Base-by-base conservation (phyloP, 2,888 invertebrate species). In the Sympetrum striolatum region DNA sequence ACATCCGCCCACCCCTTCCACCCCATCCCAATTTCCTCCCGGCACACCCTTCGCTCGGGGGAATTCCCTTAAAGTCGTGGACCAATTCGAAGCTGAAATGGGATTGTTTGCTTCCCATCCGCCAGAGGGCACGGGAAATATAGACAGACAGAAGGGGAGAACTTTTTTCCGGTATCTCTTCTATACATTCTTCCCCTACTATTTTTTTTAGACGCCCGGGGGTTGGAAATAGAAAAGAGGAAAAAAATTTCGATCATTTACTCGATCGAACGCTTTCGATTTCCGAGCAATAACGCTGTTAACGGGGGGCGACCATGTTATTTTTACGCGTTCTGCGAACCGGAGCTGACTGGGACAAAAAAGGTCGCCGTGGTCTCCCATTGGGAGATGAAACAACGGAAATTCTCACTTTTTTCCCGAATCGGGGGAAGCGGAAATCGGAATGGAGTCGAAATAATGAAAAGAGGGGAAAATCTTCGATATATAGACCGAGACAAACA, bases 41-140 rank as follows among this genome's bases (percentile, higher is more conserved):
- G 44, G 10, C 44, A 8, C 44, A 44, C 44, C 44, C 44, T 22
- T 37, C 58, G 8, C 60, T 35, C 58, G 10, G 15, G 60, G 58
- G 53, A 48, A 48, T 25, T 82, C 53, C 53, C 25, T 31, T 25
- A 35, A 31, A 22, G 53, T 58, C 86, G 86, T 15, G 60, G 60
- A 60, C 86, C 86, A 86, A 86, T 86, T 64, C 58, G 86, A 64
- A 58, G 3, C 37, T 58, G 58, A 60, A 86, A 60, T 64, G 86
- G 35, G 82, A 82, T 82, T 82, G 82, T 58, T 82, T 82, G 35
- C 82, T 86, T 60, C 35, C 58, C 73, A 15, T 35, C 86, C 86
- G 18, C 48, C 81, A 44, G 39, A 39, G 22, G 81, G 39, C 53
- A 37, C 5, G 80, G 39, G 80, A 80, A 80, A 80, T 39, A 81